Base-by-base conservation (phyloP, 1,140 invertebrate genomes). In the Chironomus tepperi region DNA sequence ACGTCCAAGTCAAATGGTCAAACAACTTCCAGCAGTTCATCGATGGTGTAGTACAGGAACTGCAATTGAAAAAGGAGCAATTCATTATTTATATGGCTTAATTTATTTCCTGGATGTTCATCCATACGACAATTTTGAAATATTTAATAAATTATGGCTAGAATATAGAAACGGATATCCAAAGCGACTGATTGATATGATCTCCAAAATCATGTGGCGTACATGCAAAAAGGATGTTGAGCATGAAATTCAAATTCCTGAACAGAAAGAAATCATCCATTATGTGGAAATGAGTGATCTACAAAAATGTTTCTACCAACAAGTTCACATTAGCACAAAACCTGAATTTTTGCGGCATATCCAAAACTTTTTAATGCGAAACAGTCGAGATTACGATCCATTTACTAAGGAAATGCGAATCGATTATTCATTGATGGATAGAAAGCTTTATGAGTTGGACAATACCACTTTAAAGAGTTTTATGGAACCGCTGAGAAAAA, bases 11-110 rank as follows among this genome's bases (percentile, higher is more conserved):
- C 84, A 84, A 42, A 82, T 84, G 77, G 82, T 85, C 0, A 86
- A 89, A 1, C 82, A 85, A 77, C 90, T 94, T 89, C 90, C 89
- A 18, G 86, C 88, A 6, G 78, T 87, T 7, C 87, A 91, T 81
- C 84, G 88, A 74, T 94, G 92, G 92, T 92, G 91, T 75, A 86
- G 93, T 1, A 91, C 90, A 34, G 92, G 92, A 21, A 94, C 91
- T 0, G 91, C 91, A 1, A 86, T 93, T 73, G 88, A 90, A 77
- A 87, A 87, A 79, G 82, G 83, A 76, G 79, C 79, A 21, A 78
- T 85, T 75, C 73, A 80, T 82, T 90, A 93, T 85, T 79, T 93
- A n/a, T 88, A 86, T 80, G 90, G 90, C 0, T 79, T 94, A 12
- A 78, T 93, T 8, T 79, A 88, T 67, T 93, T 93, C 78, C 82